Evolutionary conservation across 2,888 invertebrate species (phyloP).

Genomic region (Tetranychus piercei): DNA sequence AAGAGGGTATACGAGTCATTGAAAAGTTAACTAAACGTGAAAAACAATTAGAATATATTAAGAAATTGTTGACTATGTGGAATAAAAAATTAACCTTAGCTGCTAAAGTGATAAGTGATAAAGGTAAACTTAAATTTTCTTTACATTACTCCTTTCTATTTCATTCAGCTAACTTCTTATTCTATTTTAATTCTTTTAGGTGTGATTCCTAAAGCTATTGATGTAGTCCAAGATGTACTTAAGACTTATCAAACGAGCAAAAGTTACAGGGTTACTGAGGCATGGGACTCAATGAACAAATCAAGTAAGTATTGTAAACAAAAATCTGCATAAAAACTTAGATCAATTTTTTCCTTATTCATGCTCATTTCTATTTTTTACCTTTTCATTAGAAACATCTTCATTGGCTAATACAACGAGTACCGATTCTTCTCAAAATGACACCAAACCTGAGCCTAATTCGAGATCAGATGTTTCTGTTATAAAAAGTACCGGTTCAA

Average conservation of each 20-base stretch:
- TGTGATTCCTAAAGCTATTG: slow-evolving; percentile 13
- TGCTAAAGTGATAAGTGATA: slow-evolving; percentile 3
- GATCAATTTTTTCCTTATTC: too few relatives aligned
- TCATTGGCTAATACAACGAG: background rate
- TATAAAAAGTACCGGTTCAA: background rate
- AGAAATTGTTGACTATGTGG: slow-evolving; percentile 13
- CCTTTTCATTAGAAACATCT: background rate
- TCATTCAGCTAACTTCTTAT: background rate
- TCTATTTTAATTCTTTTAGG: slow-evolving; percentile 2
- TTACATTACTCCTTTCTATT: too few relatives aligned
- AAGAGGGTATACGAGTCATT: slow-evolving; percentile 6
- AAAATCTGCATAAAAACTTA: background rate
- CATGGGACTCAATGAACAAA: background rate
- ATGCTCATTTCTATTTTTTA: too few relatives aligned
- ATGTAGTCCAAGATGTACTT: slow-evolving; percentile 15
- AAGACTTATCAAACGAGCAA: slow-evolving; percentile 13
- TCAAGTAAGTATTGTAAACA: background rate
- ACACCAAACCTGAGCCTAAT: background rate
- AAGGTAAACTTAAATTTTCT: background rate
- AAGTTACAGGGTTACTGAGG: slow-evolving; percentile 14
- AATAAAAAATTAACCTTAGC: slow-evolving; percentile 10
- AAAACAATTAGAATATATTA: slow-evolving; percentile 12
- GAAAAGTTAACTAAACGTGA: slow-evolving; percentile 15
- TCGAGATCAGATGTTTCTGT: background rate
- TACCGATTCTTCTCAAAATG: background rate